Evolutionary conservation across 1,140 invertebrate genomes (phyloP).

Genomic region (Anastrepha obliqua): DNA sequence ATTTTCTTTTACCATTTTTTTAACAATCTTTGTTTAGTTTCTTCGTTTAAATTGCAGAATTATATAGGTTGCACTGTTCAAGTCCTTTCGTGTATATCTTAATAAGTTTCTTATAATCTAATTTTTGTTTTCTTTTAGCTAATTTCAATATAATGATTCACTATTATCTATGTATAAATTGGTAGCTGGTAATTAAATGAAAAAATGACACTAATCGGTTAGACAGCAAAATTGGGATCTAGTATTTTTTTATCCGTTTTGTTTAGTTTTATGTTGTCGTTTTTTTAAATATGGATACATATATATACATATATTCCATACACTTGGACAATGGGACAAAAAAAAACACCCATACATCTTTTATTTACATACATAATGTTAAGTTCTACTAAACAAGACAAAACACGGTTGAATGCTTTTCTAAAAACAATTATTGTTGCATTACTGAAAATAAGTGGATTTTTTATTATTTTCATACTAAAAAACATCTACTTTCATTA

Average conservation of each 20-base stretch:
- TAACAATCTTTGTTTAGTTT: constrained; percentile 45
- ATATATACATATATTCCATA: neutral
- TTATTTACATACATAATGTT: no score
- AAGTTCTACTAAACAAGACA: neutral
- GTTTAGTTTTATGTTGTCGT: neutral
- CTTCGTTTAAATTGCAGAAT: constrained; percentile 38
- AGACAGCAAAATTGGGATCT: neutral
- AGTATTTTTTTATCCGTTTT: neutral
- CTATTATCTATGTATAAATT: constrained; percentile 13
- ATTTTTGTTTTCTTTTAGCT: neutral
- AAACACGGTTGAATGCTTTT: neutral
- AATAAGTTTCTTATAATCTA: constrained; percentile 17
- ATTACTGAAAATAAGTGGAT: no score
- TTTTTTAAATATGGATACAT: neutral
- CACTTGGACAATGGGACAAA: no score
- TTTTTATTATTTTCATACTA: no score
- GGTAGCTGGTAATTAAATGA: constrained; percentile 13
- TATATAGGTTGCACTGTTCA: constrained; percentile 31
- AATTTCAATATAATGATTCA: constrained; percentile 28
- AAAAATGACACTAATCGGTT: constrained; percentile 25
- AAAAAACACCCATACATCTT: no score
- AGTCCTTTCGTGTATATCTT: constrained; percentile 51
- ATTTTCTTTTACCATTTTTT: constrained; percentile 48
- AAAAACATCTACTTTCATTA: no score
- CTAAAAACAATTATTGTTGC: neutral